phyloP scores from a whole-genome alignment of 2,113 vertebrate genomes.

The Nansenia antarctica region DNA sequence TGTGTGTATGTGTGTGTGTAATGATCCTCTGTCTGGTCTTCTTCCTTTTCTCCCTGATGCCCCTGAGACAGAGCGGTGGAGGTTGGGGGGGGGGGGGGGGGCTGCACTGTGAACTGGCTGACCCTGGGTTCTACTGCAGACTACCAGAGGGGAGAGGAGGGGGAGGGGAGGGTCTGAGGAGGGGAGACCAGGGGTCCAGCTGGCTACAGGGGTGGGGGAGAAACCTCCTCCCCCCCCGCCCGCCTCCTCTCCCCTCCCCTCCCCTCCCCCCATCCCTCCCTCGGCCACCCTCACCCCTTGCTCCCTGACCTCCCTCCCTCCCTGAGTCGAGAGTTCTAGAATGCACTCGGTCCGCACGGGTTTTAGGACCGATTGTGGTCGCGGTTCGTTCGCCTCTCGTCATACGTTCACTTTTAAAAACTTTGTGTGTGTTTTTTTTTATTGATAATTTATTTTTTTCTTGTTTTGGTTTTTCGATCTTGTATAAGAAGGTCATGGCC shows the following conservation, averaged over 20 bases:
- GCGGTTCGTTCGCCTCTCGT: neutral
- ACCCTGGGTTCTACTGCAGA: slow-evolving; percentile 47
- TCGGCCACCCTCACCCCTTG: slow-evolving; percentile 49
- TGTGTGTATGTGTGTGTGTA: neutral
- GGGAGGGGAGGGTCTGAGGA: slow-evolving; percentile 25
- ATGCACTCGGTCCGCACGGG: no score
- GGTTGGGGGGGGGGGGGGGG: slow-evolving; percentile 37
- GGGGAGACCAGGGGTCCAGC: slow-evolving; percentile 56
- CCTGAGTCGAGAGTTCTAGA: no score
- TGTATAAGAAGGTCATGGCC: neutral
- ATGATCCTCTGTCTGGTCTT: slow-evolving; percentile 52
- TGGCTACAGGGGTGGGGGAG: slow-evolving; percentile 44
- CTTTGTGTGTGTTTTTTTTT: neutral
- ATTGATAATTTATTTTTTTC: neutral
- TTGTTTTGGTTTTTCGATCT: neutral
- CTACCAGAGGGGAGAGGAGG: slow-evolving; percentile 25
- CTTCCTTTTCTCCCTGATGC: slow-evolving; percentile 41
- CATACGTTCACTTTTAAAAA: no score
- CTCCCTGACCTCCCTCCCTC: no score
- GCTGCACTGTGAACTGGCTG: slow-evolving; percentile 61
- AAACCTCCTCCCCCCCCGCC: slow-evolving; percentile 34
- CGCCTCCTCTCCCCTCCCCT: slow-evolving; percentile 33
- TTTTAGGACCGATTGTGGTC: slow-evolving; percentile 6
- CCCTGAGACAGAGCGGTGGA: slow-evolving; percentile 35
- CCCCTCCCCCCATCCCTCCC: slow-evolving; percentile 7